Evolutionary conservation across 2,113 vertebrate species (phyloP).

Genomic region (Tetrao urogallus): DNA sequence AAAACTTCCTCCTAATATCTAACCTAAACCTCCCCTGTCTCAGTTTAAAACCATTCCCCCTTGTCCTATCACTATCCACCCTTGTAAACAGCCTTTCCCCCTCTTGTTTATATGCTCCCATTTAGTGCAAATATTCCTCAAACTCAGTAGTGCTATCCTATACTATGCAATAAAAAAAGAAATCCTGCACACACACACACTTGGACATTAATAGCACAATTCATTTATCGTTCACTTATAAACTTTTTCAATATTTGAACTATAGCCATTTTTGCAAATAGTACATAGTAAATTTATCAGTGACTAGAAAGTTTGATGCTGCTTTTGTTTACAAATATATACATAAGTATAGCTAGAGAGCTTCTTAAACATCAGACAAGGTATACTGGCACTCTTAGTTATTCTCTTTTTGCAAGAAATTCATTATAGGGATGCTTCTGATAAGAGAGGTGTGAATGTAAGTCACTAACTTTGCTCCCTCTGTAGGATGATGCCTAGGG

Average conservation of each 20-base stretch:
- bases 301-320: neutral
- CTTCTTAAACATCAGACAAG: neutral
- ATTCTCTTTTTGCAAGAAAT: neutral
- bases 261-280: neutral
- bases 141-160: neutral
- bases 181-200: neutral
- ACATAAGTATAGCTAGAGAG: neutral
- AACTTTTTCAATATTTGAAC: neutral
- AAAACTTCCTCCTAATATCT: too few species aligned
- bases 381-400: neutral
- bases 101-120: too few species aligned
- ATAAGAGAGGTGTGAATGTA: neutral
- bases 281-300: neutral
- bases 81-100: too few species aligned
- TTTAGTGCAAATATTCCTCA: neutral
- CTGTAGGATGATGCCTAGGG: neutral
- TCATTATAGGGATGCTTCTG: neutral
- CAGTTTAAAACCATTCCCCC: too few species aligned
- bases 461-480: neutral
- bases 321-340: neutral
- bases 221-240: neutral
- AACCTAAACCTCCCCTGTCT: too few species aligned
- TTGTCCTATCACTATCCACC: too few species aligned
- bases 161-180: neutral
- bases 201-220: neutral